A percentile compares a stretch with the other conserved stretches of the same genome.
Conservation (phyloP, 2,888 invertebrate genomes). For the Synanthedon tipuliformis region DNA sequence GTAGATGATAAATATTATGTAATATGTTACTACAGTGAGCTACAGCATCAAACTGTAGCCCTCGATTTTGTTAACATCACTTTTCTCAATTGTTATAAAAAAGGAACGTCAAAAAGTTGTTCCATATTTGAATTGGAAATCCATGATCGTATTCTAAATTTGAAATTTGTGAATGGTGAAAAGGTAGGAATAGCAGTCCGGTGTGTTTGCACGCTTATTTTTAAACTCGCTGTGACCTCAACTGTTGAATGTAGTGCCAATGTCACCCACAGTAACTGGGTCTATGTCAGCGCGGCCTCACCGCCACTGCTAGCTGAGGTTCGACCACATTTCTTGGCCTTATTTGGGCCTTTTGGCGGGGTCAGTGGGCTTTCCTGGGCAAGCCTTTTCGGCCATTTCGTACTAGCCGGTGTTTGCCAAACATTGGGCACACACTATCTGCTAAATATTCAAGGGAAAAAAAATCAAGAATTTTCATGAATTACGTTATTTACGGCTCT, state of each 20-base stretch:
- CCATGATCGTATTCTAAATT: slow-evolving; percentile 9
- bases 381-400: slow-evolving; percentile 2
- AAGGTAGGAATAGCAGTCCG: slow-evolving; percentile 28
- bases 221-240: slow-evolving; percentile 60
- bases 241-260: slow-evolving; percentile 68
- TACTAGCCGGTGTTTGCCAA: neutral
- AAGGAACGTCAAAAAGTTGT: too few relatives aligned
- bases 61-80: too few relatives aligned
- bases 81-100: too few relatives aligned
- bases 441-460: too few relatives aligned
- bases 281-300: slow-evolving; percentile 65
- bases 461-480: too few relatives aligned
- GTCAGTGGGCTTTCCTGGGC: slow-evolving; percentile 14
- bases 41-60: too few relatives aligned
- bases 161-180: slow-evolving; percentile 25
- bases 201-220: slow-evolving; percentile 42
- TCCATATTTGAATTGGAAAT: too few relatives aligned
- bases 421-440: neutral
- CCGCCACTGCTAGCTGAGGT: slow-evolving; percentile 24
- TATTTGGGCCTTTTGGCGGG: slow-evolving; percentile 32
- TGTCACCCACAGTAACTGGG: slow-evolving; percentile 56
- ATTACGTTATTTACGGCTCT: too few relatives aligned
- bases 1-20: too few relatives aligned
- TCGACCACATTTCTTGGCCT: slow-evolving; percentile 28
- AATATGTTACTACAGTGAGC: too few relatives aligned